These are phyloP conservation scores for Agrochola macilenta DNA, from an alignment of 2,888 invertebrate genomes.

Conservation along the genomic window DNA sequence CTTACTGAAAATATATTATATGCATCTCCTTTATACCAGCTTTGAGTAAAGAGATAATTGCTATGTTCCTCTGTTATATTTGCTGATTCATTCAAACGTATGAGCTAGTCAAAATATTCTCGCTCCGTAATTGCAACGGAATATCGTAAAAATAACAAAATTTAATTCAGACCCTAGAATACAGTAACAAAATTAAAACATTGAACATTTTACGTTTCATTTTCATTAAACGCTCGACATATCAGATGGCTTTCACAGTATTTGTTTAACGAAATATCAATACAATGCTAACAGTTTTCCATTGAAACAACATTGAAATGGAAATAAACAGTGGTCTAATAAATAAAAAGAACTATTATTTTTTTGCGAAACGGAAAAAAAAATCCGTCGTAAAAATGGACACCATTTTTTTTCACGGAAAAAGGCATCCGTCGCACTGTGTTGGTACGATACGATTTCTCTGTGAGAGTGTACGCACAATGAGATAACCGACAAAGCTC, in stretches of 20 bases:
- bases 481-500: slow-evolving; percentile 82
- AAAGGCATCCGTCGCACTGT: slow-evolving; percentile 68
- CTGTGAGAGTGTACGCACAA: slow-evolving; percentile 80
- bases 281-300: slow-evolving; percentile 4
- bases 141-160: neutral
- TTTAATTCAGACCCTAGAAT: neutral
- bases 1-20: slow-evolving; percentile 72
- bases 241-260: slow-evolving; percentile 19
- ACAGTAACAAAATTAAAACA: slow-evolving; percentile 16
- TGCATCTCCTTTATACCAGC: slow-evolving; percentile 54
- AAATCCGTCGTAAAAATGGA: slow-evolving; percentile 21
- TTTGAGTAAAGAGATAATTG: slow-evolving; percentile 59
- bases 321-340: neutral
- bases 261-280: slow-evolving; percentile 21
- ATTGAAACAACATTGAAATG: slow-evolving; percentile 8
- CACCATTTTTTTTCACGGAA: slow-evolving; percentile 62
- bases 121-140: neutral
- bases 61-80: slow-evolving; percentile 28
- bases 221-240: slow-evolving; percentile 21
- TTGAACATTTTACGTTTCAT: slow-evolving; percentile 20
- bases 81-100: slow-evolving; percentile 7
- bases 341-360: neutral
- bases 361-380: too few species aligned
- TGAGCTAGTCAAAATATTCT: slow-evolving; percentile 7
- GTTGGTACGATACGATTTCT: slow-evolving; percentile 71